phyloP scores from a whole-genome alignment of 2,888 invertebrate species.

The Linnaemya vulpina region DNA sequence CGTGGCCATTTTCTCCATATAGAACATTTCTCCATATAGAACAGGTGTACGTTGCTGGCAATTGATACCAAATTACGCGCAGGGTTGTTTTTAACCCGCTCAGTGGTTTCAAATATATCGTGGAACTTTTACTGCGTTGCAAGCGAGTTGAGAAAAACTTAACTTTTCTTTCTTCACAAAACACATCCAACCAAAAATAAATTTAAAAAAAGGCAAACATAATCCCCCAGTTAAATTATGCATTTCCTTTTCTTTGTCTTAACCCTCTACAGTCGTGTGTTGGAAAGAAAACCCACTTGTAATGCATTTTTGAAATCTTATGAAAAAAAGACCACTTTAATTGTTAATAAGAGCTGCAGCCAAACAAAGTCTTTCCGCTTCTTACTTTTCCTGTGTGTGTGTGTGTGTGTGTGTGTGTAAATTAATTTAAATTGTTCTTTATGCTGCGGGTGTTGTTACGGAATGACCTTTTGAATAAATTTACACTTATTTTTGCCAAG shows the following conservation, averaged over 20 bases:
- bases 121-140: no score
- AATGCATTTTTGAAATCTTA: slow-evolving; percentile 9
- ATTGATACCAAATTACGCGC: no score
- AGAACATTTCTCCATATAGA: no score
- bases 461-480: slow-evolving; percentile 29
- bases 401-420: not conserved
- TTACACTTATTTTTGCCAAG: slow-evolving; percentile 14
- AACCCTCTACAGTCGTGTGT: not conserved
- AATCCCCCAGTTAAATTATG: not conserved
- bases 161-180: no score
- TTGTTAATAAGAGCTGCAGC: not conserved
- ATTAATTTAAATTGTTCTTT: not conserved
- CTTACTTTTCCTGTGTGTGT: not conserved
- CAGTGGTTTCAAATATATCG: no score
- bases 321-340: slow-evolving; percentile 6
- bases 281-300: slow-evolving; percentile 26
- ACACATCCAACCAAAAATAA: no score
- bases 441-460: no score
- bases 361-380: not conserved
- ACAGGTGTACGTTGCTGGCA: no score
- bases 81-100: no score
- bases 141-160: no score
- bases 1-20: no score
- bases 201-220: not conserved
- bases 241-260: not conserved